These are phyloP conservation scores for Uria aalge DNA, from an alignment of 2,113 vertebrate genomes.

Conservation along the genomic window DNA sequence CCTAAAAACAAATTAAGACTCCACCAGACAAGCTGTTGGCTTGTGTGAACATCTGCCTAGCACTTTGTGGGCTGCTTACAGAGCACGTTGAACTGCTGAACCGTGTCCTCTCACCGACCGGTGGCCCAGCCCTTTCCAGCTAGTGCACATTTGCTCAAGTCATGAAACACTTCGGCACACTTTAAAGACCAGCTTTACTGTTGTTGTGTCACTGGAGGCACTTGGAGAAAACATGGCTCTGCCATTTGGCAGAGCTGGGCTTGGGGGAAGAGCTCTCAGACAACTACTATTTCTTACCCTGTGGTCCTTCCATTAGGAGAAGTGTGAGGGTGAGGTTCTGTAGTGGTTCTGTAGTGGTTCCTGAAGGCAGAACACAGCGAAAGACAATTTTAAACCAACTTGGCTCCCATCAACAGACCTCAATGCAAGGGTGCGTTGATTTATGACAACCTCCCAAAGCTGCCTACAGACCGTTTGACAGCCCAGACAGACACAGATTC, in stretches of 20 bases:
- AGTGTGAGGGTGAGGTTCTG: background rate
- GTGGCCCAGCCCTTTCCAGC: background rate
- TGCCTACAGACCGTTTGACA: conserved; percentile 48
- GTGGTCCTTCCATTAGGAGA: background rate
- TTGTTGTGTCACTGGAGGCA: background rate
- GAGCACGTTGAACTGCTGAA: background rate
- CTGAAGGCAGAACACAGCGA: background rate
- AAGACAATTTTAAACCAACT: background rate
- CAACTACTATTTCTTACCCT: background rate
- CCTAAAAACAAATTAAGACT: conserved; percentile 36
- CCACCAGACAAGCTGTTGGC: conserved; percentile 19
- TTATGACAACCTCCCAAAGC: conserved; percentile 39
- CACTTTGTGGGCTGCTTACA: background rate
- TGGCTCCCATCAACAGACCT: background rate
- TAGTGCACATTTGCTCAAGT: background rate
- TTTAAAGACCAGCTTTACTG: background rate
- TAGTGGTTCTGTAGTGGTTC: background rate
- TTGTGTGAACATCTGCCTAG: background rate
- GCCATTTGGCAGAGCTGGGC: background rate
- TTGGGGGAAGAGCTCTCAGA: background rate
- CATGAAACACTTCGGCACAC: background rate
- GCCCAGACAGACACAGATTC: conserved; percentile 49
- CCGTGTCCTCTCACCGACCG: fast-evolving
- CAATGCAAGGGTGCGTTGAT: background rate
- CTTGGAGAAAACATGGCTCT: background rate